Base-by-base conservation (phyloP, 1,140 invertebrate genomes). In the Nixonia krombeini region DNA sequence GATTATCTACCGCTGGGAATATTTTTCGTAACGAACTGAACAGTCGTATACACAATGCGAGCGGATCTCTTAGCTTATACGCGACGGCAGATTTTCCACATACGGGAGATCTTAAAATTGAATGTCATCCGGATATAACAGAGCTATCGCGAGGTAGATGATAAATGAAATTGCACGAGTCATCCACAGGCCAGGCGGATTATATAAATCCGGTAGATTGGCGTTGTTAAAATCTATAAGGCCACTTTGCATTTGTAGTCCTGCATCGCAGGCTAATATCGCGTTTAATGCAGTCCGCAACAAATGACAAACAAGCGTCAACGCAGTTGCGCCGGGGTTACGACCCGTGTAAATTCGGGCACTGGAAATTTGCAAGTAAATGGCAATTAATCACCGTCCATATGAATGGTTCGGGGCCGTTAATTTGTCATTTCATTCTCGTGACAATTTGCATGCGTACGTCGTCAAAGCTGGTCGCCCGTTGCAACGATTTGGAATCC, bases 331-430 rank as follows among this genome's bases (percentile, higher is more conserved):
- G 7, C 28, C 10, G 50, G 37, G 49, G 40, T 51, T 62, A 72
- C 55, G 59, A 41, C 58, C 64, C 69, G 74, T 76, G 74, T 76
- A 80, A 81, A 79, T 64, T 72, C 61, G 56, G 55, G 47, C 71
- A 65, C 64, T 74, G 72, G 74, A 81, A 80, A 82, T 82, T 82
- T 82, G 77, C 80, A 82, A 81, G 79, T 82, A 81, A 82, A 82
- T 80, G 79, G 79, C 78, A 81, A 82, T 81, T 81, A 80, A 82
- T 81, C 78, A 81, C 67, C 74, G 79, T 78, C 73, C 70, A 61
- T 79, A 79, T 81, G 74, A 80, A 82, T 76, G 73, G 74, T 51
- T 56, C 44, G 52, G 46, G 58, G 53, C 74, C 71, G 76, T 77
- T 79, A 78, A 78, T 79, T 75, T 79, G 77, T 78, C 77, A 79